These are phyloP conservation scores for Lycia hirtaria DNA, from an alignment of 2,888 invertebrate species.

Conservation along the genomic window DNA sequence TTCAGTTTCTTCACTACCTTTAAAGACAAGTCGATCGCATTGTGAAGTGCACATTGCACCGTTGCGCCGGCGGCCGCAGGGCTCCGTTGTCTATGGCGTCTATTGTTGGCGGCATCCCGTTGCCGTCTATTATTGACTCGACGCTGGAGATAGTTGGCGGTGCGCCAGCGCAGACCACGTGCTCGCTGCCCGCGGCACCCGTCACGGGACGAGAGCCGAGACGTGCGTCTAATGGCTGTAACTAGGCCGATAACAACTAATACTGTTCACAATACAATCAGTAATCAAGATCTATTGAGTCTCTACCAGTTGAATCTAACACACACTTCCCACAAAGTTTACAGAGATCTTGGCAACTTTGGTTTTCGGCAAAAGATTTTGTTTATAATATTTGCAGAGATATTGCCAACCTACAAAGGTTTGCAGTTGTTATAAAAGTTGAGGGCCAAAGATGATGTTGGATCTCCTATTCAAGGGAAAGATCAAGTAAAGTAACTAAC, in stretches of 20 bases:
- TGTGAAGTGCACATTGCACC: slow-evolving; percentile 19
- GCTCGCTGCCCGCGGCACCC: slow-evolving; percentile 61
- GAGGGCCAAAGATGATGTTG: too few species aligned
- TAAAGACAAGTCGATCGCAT: not conserved
- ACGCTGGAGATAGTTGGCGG: slow-evolving; percentile 83
- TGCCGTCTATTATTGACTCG: slow-evolving; percentile 84
- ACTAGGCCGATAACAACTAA: slow-evolving; percentile 45
- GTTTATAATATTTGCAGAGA: too few species aligned
- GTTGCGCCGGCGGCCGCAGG: slow-evolving; percentile 42
- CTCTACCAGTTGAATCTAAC: too few species aligned
- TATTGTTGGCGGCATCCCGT: slow-evolving; percentile 85
- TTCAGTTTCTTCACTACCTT: not conserved
- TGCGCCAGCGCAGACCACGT: slow-evolving; percentile 81
- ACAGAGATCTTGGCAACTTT: too few species aligned
- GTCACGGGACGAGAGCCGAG: slow-evolving; percentile 80
- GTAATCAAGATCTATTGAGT: not conserved
- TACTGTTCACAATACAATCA: too few species aligned
- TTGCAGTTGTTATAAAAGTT: too few species aligned
- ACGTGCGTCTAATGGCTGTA: slow-evolving; percentile 57
- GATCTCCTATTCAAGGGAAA: too few species aligned
- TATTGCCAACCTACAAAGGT: too few species aligned
- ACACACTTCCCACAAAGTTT: too few species aligned
- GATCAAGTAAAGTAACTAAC: too few species aligned
- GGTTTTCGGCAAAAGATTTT: too few species aligned
- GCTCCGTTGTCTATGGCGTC: slow-evolving; percentile 65